These are phyloP conservation scores for Odontamblyopus rebecca DNA, from an alignment of 2,797 vertebrate species.

Conservation along the genomic window DNA sequence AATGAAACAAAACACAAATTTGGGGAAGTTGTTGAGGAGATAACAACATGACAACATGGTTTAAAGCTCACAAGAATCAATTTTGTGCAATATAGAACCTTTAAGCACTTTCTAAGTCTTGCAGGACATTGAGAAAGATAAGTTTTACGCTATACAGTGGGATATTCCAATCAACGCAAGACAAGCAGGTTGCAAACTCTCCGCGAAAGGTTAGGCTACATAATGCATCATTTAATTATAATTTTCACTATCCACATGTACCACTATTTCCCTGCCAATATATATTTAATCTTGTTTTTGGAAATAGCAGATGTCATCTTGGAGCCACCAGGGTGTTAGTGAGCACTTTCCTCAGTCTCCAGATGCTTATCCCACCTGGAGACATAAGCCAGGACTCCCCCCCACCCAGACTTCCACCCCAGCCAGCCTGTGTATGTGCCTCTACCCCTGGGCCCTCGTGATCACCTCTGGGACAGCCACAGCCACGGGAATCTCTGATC, in stretches of 20 bases:
- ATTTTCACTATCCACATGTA: slow-evolving; percentile 6
- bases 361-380: slow-evolving; percentile 70
- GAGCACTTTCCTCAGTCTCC: slow-evolving; percentile 43
- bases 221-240: neutral
- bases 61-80: too few species aligned
- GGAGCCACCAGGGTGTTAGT: slow-evolving; percentile 5
- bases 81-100: too few species aligned
- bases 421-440: slow-evolving; percentile 29
- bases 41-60: too few species aligned
- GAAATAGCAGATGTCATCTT: slow-evolving; percentile 51
- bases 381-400: slow-evolving; percentile 51
- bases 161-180: too few species aligned
- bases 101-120: too few species aligned
- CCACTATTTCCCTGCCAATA: slow-evolving; percentile 43
- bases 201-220: too few species aligned
- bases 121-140: too few species aligned
- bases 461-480: slow-evolving; percentile 61
- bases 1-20: too few species aligned
- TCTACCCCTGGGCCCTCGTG: slow-evolving; percentile 46
- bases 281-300: slow-evolving; percentile 69
- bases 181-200: too few species aligned
- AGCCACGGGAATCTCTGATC: slow-evolving; percentile 58
- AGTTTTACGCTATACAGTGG: too few species aligned
- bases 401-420: slow-evolving; percentile 24
- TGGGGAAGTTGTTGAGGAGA: too few species aligned